These are phyloP conservation scores for Mionectes olivaceus DNA, from an alignment of 2,797 vertebrate species.

Conservation along the genomic window DNA sequence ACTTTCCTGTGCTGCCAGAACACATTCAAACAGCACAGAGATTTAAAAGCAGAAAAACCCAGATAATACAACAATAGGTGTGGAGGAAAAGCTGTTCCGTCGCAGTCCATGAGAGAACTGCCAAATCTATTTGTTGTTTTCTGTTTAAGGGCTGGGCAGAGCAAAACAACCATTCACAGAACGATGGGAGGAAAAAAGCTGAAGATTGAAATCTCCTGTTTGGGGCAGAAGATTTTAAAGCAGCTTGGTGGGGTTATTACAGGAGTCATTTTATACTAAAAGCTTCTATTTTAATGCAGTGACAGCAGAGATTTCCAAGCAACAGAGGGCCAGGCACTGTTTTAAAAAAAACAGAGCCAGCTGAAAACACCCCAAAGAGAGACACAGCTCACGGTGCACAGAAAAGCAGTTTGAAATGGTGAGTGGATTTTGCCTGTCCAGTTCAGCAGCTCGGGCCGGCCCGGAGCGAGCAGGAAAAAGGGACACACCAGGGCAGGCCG, in stretches of 20 bases:
- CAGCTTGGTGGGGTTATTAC: neutral
- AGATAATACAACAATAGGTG: neutral
- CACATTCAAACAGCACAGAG: neutral
- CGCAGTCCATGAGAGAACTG: neutral
- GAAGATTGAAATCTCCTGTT: neutral
- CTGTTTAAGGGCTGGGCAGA: neutral
- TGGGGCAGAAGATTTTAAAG: neutral
- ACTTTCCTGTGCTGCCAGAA: neutral
- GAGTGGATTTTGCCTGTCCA: neutral
- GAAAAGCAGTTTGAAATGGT: no score
- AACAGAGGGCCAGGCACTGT: neutral
- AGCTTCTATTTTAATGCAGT: neutral
- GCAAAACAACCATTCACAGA: neutral
- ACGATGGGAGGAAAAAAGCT: neutral
- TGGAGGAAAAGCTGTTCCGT: neutral
- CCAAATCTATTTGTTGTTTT: neutral
- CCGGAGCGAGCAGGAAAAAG: neutral
- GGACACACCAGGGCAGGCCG: neutral
- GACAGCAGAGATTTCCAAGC: constrained; percentile 28
- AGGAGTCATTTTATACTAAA: neutral
- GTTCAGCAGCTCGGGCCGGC: neutral
- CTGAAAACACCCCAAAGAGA: neutral
- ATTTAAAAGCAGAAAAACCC: neutral
- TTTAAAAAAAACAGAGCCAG: neutral
- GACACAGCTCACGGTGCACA: neutral